These are phyloP conservation scores for Ephialtes manifestator DNA, from an alignment of 2,888 invertebrate species.

Conservation along the genomic window DNA sequence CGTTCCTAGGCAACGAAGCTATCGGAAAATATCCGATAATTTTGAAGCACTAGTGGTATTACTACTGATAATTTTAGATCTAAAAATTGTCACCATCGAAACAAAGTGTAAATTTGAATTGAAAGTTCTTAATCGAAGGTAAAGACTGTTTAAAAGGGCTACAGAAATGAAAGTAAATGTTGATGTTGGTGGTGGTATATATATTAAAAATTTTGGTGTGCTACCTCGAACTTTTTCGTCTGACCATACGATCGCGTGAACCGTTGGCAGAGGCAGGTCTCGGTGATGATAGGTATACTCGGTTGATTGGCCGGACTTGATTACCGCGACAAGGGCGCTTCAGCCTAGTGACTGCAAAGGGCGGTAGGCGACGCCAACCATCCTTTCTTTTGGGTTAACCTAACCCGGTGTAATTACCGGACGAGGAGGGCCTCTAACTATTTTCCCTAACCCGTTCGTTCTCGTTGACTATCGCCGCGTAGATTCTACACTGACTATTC, in stretches of 20 bases:
- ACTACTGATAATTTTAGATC: too few species aligned
- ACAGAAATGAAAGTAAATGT: too few species aligned
- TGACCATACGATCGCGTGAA: not conserved
- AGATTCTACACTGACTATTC: not conserved
- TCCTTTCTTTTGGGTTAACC: slow-evolving; percentile 37
- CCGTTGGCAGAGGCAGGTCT: not conserved
- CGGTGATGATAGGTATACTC: slow-evolving; percentile 17
- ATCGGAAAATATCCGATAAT: too few species aligned
- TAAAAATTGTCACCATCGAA: too few species aligned
- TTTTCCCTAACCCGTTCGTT: not conserved
- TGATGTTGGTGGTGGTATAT: too few species aligned
- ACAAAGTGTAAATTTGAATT: too few species aligned
- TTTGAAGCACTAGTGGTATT: too few species aligned
- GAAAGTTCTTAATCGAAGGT: too few species aligned
- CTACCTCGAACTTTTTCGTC: not conserved
- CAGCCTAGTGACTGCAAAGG: too few species aligned
- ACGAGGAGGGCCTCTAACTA: slow-evolving; percentile 8
- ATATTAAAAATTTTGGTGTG: too few species aligned
- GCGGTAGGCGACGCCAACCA: not conserved
- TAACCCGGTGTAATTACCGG: slow-evolving; percentile 42
- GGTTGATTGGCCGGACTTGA: slow-evolving; percentile 49
- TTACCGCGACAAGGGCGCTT: slow-evolving; percentile 21
- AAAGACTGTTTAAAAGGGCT: too few species aligned
- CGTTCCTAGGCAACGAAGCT: too few species aligned
- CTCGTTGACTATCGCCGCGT: not conserved